phyloP scores from a whole-genome alignment of 2,888 invertebrate genomes.

The Lasioglossum marginatum region DNA sequence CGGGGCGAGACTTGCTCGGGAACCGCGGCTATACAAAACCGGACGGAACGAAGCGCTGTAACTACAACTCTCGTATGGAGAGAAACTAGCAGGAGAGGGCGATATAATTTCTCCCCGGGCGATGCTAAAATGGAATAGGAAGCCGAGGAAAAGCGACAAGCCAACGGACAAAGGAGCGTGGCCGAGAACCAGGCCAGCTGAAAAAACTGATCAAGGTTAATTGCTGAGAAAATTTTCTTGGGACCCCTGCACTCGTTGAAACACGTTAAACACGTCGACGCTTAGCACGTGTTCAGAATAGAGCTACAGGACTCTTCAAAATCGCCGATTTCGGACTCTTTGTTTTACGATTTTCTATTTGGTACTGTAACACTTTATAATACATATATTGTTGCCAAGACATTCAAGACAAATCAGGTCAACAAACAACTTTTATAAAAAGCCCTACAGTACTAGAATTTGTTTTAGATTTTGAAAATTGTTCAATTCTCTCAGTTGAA shows the following conservation, averaged over 20 bases:
- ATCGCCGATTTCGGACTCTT: too few species aligned
- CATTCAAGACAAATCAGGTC: too few species aligned
- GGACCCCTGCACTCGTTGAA: background rate
- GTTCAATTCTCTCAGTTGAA: too few species aligned
- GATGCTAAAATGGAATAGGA: slow-evolving; percentile 62
- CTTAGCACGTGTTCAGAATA: too few species aligned
- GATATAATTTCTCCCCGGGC: slow-evolving; percentile 65
- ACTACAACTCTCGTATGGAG: slow-evolving; percentile 16
- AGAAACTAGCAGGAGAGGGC: slow-evolving; percentile 44
- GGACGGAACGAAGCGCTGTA: slow-evolving; percentile 15
- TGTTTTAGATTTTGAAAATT: too few species aligned
- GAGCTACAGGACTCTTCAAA: too few species aligned
- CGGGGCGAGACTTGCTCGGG: background rate
- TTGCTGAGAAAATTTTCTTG: slow-evolving; percentile 21
- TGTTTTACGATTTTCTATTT: too few species aligned
- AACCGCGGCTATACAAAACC: slow-evolving; percentile 18
- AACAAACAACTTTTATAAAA: too few species aligned
- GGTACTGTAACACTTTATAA: too few species aligned
- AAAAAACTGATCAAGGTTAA: slow-evolving; percentile 52
- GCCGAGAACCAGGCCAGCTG: background rate
- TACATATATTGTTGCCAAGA: too few species aligned
- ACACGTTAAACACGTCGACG: too few species aligned
- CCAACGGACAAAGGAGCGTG: background rate
- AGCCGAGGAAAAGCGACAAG: background rate
- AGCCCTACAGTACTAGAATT: too few species aligned